These are phyloP conservation scores for Danio albolineatus DNA, from an alignment of 2,797 vertebrate genomes.

Conservation along the genomic window DNA sequence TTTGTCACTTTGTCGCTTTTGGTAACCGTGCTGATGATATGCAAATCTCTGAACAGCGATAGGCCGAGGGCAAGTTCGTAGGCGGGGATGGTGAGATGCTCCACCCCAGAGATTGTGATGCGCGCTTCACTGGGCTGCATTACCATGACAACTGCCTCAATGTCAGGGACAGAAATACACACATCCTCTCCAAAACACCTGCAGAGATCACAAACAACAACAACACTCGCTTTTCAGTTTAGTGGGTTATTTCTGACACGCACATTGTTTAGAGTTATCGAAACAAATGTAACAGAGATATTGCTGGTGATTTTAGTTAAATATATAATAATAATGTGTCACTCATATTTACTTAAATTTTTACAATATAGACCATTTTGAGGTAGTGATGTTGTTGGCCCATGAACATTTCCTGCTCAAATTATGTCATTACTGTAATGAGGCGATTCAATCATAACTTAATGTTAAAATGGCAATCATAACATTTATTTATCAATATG, in stretches of 20 bases:
- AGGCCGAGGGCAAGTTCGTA: conserved; percentile 85
- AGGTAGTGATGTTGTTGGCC: too few relatives aligned
- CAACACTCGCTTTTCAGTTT: conserved; percentile 7
- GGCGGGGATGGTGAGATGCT: conserved; percentile 85
- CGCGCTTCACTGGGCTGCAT: conserved; percentile 92
- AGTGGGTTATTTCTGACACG: not conserved
- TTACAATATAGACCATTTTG: too few relatives aligned
- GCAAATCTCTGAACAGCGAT: conserved; percentile 88
- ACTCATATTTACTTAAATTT: too few relatives aligned
- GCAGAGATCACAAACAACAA: conserved; percentile 40
- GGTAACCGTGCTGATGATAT: conserved; percentile 90
- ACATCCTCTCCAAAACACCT: conserved; percentile 98
- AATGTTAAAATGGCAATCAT: too few relatives aligned
- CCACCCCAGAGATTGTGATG: conserved; percentile 90
- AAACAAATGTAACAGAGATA: not conserved
- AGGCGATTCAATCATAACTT: too few relatives aligned
- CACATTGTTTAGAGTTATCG: not conserved
- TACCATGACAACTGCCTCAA: conserved; percentile 93
- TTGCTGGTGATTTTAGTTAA: not conserved
- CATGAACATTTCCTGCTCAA: too few relatives aligned
- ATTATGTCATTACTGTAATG: too few relatives aligned
- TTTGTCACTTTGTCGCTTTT: conserved; percentile 77
- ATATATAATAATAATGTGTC: too few relatives aligned
- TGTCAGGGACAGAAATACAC: conserved; percentile 91
- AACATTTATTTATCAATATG: too few relatives aligned